A percentile compares a stretch with the other conserved stretches of the same genome.
Evolutionary conservation across 2,797 vertebrate species (phyloP).

Genomic region (Nannoperca australis): DNA sequence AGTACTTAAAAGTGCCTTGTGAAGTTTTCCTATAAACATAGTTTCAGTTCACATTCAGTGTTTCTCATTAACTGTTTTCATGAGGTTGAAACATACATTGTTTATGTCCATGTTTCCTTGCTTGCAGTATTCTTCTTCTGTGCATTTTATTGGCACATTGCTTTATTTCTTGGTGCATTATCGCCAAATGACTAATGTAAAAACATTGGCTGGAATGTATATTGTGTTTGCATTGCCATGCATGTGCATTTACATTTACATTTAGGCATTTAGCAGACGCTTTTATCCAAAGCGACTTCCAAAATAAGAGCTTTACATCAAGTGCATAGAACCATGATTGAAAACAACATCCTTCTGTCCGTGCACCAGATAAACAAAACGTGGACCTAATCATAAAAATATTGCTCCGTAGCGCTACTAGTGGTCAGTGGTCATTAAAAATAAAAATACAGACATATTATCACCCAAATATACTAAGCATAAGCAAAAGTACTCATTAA

Average conservation of each 20-base stretch:
- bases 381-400: no score
- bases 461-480: neutral
- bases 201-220: neutral
- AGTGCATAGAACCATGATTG: no score
- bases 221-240: neutral
- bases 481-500: neutral
- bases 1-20: neutral
- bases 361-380: neutral
- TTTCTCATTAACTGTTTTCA: neutral
- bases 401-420: neutral
- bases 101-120: neutral
- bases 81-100: neutral
- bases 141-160: neutral
- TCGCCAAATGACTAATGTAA: neutral
- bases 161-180: neutral
- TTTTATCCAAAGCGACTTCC: no score
- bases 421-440: neutral
- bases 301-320: no score
- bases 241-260: no score
- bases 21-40: neutral
- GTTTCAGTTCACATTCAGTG: neutral
- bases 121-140: neutral
- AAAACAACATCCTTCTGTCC: rapidly evolving
- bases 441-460: neutral
- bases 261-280: no score